Evolutionary conservation across 2,113 vertebrate species (phyloP).

Genomic region (Ondatra zibethicus): DNA sequence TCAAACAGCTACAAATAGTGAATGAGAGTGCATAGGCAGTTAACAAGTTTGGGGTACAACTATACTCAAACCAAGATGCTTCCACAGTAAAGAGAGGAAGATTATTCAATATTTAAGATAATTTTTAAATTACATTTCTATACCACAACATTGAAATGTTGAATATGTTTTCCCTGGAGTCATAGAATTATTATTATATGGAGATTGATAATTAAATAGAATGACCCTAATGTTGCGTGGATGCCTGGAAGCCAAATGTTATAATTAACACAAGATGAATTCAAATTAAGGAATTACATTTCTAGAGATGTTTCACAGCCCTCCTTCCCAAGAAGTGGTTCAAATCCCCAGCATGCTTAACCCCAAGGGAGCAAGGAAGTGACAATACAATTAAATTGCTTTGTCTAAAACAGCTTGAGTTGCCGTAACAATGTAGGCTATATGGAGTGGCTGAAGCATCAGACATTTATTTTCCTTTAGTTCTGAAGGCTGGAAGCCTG

Average conservation of each 20-base stretch:
- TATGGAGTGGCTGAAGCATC: neutral
- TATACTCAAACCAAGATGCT: neutral
- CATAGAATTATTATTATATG: neutral
- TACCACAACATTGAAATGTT: neutral
- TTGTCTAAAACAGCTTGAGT: neutral
- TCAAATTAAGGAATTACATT: neutral
- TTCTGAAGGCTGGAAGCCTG: neutral
- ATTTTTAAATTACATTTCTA: neutral
- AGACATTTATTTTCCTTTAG: neutral
- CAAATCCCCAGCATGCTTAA: neutral
- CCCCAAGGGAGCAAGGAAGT: neutral
- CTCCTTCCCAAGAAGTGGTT: neutral
- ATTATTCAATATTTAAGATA: neutral
- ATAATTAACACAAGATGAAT: neutral
- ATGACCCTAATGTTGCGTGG: neutral
- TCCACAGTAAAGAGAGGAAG: neutral
- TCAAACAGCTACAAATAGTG: neutral
- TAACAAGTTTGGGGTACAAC: neutral
- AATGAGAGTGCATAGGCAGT: neutral
- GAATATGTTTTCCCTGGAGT: neutral
- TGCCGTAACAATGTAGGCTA: neutral
- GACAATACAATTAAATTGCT: neutral
- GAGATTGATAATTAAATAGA: slow-evolving; percentile 5
- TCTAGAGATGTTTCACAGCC: neutral
- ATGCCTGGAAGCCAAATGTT: neutral